Percentiles rank a stretch among this genome's conserved stretches.
Conservation (phyloP, 2,797 vertebrate species). For the Acipenser ruthenus region DNA sequence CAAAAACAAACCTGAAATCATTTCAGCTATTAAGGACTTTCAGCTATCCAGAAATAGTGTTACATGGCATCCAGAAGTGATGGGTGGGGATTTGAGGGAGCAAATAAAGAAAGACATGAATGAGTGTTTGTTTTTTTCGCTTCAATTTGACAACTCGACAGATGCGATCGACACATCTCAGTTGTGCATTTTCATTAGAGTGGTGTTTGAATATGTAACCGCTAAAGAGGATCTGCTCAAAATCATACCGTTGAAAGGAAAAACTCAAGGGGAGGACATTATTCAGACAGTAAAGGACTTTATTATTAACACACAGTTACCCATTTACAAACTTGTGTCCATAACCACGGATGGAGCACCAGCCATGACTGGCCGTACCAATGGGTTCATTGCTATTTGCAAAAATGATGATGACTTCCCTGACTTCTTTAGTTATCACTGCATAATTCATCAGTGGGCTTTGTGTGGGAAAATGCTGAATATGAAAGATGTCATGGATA, state of each 20-base stretch:
- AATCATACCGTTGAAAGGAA: not conserved
- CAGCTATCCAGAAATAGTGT: not conserved
- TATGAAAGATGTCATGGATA: not conserved
- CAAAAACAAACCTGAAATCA: not conserved
- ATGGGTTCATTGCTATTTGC: not conserved
- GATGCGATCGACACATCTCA: not conserved
- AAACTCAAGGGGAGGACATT: not conserved
- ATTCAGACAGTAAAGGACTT: not conserved
- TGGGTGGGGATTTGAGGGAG: not conserved
- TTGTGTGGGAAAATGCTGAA: not conserved
- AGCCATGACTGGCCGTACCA: not conserved
- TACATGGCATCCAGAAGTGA: not conserved
- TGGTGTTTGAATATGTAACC: not conserved
- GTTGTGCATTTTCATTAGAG: not conserved
- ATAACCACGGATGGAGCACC: not conserved
- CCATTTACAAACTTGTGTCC: not conserved
- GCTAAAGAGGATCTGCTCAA: not conserved
- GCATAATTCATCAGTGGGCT: not conserved
- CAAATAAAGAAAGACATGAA: not conserved
- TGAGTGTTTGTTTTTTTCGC: not conserved
- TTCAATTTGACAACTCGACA: not conserved
- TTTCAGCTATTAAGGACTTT: not conserved
- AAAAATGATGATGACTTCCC: not conserved
- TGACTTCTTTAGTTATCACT: not conserved
- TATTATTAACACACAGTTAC: not conserved